Conservation (phyloP, 2,888 invertebrate species). For the Eupeodes latifasciatus region DNA sequence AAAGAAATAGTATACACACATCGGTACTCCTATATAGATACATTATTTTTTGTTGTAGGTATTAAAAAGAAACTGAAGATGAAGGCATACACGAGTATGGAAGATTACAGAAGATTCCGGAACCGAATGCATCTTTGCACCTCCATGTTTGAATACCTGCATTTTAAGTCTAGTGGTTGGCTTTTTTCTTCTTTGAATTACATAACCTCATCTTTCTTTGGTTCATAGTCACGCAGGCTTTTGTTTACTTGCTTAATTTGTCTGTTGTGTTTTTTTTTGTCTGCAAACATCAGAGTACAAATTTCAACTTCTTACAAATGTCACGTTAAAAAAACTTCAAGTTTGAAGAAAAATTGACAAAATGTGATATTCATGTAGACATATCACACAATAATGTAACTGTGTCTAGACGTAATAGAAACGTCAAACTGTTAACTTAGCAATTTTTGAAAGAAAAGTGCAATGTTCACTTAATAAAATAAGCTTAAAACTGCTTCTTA, state of each 20-base stretch:
- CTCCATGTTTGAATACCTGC: constrained; percentile 24
- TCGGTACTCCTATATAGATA: too few relatives aligned
- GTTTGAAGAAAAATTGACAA: too few relatives aligned
- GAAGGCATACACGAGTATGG: constrained; percentile 7
- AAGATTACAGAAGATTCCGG: constrained; percentile 39
- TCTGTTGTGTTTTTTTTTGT: too few relatives aligned
- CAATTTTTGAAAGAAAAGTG: not conserved
- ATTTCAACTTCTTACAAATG: too few relatives aligned
- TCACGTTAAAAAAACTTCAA: too few relatives aligned
- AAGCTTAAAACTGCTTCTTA: not conserved
- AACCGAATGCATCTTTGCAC: constrained; percentile 35
- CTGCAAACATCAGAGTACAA: too few relatives aligned
- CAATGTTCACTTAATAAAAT: constrained; percentile 6
- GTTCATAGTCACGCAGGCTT: not conserved
- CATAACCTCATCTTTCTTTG: constrained; percentile 16
- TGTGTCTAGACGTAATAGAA: too few relatives aligned
- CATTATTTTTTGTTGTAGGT: constrained; percentile 36
- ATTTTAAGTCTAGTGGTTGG: constrained; percentile 31
- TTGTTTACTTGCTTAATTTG: not conserved
- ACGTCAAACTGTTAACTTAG: too few relatives aligned
- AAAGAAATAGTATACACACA: not conserved
- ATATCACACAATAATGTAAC: too few relatives aligned
- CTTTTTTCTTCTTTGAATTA: constrained; percentile 30
- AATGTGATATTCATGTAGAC: too few relatives aligned
- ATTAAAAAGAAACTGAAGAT: constrained; percentile 17